Evolutionary conservation across 2,888 invertebrate species (phyloP).

Genomic region (Gasteruption jaculator): DNA sequence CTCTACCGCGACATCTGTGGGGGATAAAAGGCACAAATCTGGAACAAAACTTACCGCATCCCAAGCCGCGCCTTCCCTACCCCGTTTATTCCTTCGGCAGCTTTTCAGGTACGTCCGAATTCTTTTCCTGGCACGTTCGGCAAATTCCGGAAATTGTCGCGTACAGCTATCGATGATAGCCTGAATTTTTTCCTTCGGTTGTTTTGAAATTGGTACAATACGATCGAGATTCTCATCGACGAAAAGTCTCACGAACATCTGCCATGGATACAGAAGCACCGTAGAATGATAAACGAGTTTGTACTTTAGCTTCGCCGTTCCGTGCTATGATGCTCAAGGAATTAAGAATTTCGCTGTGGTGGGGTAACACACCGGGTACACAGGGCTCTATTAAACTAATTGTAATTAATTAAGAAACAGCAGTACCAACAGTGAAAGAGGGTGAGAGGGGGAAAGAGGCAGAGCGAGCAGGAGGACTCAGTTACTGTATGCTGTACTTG

Average conservation of each 20-base stretch:
- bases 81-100: conserved; percentile 89
- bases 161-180: conserved; percentile 97
- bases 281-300: conserved; percentile 26
- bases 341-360: conserved; percentile 38
- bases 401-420: conserved; percentile 47
- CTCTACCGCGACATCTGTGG: too few relatives aligned
- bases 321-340: conserved; percentile 31
- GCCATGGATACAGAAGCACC: conserved; percentile 29
- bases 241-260: conserved; percentile 97
- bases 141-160: conserved; percentile 94
- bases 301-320: too few relatives aligned
- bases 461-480: conserved; percentile 6
- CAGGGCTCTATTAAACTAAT: conserved; percentile 47
- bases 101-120: conserved; percentile 95
- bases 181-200: conserved; percentile 96
- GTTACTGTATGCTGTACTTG: too few relatives aligned
- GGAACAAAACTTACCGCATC: conserved; percentile 69
- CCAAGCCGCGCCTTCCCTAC: conserved; percentile 79
- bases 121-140: conserved; percentile 89
- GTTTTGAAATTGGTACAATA: conserved; percentile 95
- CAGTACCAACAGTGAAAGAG: conserved; percentile 12
- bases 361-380: conserved; percentile 31
- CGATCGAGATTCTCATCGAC: conserved; percentile 96
- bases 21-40: conserved; percentile 11
- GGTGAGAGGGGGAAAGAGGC: conserved; percentile 13